These are phyloP conservation scores for Terebella lapidaria DNA, from an alignment of 2,888 invertebrate genomes.

Conservation along the genomic window DNA sequence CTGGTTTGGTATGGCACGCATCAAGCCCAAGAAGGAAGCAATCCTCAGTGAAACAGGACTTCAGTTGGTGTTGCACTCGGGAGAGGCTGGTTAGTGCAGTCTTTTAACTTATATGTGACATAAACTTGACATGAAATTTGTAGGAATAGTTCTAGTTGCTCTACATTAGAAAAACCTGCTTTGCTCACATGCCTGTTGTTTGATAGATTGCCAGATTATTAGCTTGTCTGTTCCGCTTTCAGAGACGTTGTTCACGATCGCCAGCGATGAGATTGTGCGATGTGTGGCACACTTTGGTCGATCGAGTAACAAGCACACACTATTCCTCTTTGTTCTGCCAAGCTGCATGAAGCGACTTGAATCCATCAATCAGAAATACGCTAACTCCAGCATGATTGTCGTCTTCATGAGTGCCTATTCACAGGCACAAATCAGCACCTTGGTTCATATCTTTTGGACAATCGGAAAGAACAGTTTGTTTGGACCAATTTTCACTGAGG, in stretches of 20 bases:
- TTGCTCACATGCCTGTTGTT: too few species aligned
- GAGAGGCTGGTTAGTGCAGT: neutral
- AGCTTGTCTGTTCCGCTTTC: too few species aligned
- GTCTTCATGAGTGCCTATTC: slow-evolving; percentile 16
- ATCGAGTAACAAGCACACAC: slow-evolving; percentile 18
- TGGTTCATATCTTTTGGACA: slow-evolving; percentile 22
- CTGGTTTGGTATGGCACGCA: slow-evolving; percentile 13
- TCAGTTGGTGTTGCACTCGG: neutral
- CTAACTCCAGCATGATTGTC: slow-evolving; percentile 15
- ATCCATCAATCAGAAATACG: neutral
- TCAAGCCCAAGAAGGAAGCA: slow-evolving; percentile 7
- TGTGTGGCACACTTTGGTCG: slow-evolving; percentile 18
- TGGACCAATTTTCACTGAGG: slow-evolving; percentile 19
- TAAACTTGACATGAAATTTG: too few species aligned
- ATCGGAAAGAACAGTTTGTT: slow-evolving; percentile 21
- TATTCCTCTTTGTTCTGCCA: slow-evolving; percentile 23
- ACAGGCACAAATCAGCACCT: slow-evolving; percentile 11
- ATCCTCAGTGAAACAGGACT: slow-evolving; percentile 16
- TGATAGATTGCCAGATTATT: too few species aligned
- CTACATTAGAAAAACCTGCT: too few species aligned
- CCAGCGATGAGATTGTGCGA: slow-evolving; percentile 16
- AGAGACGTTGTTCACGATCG: slow-evolving; percentile 12
- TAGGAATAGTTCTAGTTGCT: too few species aligned
- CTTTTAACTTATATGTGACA: too few species aligned
- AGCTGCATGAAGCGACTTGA: slow-evolving; percentile 9